A percentile compares a stretch with the other conserved stretches of the same genome.
Conservation (phyloP, 2,888 invertebrate genomes). For the Ephialtes manifestator region DNA sequence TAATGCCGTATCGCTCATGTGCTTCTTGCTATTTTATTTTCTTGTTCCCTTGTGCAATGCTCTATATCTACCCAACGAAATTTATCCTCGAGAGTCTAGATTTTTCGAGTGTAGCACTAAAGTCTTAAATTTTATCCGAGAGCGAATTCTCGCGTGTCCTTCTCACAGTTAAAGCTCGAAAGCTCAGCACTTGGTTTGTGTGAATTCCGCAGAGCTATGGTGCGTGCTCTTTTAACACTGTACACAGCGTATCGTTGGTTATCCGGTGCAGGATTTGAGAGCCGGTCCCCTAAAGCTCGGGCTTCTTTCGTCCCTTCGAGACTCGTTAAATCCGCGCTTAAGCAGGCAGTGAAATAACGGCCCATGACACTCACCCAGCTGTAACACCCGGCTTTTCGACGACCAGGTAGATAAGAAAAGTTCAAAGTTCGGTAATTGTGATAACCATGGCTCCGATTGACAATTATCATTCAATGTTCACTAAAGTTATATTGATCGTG, state of each 20-base stretch:
- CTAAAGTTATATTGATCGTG: not conserved
- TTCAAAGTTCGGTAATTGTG: not conserved
- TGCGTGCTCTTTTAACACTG: not conserved
- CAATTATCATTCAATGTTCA: not conserved
- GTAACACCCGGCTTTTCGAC: not conserved
- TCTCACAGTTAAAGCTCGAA: conserved; percentile 18
- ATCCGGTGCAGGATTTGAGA: conserved; percentile 3
- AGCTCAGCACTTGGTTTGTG: conserved; percentile 21
- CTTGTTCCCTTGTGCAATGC: not conserved
- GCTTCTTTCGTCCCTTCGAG: conserved; percentile 20
- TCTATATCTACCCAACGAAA: not conserved
- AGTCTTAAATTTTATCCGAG: conserved; percentile 41
- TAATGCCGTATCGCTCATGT: not conserved
- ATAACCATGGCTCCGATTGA: not conserved
- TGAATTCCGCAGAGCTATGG: not conserved
- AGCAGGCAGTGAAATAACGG: conserved; percentile 42
- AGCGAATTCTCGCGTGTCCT: conserved; percentile 30
- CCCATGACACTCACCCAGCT: not conserved
- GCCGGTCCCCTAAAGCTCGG: conserved; percentile 27
- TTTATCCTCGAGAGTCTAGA: conserved; percentile 24
- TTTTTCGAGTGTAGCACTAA: conserved; percentile 14
- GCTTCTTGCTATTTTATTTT: not conserved
- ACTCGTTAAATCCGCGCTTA: conserved; percentile 36
- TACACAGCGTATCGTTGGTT: not conserved
- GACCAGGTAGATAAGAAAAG: not conserved